Evolutionary conservation across 1,140 invertebrate species (phyloP).

Genomic region (Drosophila lacertosa): DNA sequence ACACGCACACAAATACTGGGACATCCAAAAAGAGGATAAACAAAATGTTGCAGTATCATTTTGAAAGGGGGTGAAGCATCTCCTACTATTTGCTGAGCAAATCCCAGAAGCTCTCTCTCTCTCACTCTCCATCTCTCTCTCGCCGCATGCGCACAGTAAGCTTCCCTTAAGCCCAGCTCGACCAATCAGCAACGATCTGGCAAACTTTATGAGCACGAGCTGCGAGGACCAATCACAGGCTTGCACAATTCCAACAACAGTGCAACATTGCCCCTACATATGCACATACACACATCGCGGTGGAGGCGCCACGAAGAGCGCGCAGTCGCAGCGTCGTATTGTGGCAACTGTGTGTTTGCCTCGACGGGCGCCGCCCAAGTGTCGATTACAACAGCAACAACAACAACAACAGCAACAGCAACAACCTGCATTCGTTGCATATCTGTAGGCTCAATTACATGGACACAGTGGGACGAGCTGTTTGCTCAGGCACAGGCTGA

Average conservation of each 20-base stretch:
- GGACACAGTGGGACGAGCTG: conserved; percentile 42
- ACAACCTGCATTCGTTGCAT: conserved; percentile 63
- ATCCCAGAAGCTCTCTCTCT: conserved; percentile 23
- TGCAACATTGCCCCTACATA: conserved; percentile 61
- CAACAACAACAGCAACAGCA: conserved; percentile 62
- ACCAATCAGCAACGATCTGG: conserved; percentile 57
- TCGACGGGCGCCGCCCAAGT: conserved; percentile 71
- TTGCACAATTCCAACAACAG: conserved; percentile 73
- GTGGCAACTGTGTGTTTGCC: conserved; percentile 66
- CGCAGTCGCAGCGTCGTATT: conserved; percentile 55
- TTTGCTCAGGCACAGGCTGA: conserved; percentile 31
- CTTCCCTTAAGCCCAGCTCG: conserved; percentile 56
- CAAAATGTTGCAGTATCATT: conserved; percentile 39
- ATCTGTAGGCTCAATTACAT: conserved; percentile 76
- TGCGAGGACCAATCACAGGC: conserved; percentile 47
- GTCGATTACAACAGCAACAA: conserved; percentile 74
- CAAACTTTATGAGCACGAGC: conserved; percentile 57
- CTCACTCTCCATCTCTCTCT: conserved; percentile 44
- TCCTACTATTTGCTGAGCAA: conserved; percentile 77
- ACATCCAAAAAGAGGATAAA: conserved; percentile 37
- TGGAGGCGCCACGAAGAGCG: conserved; percentile 33
- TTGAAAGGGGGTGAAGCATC: conserved; percentile 43
- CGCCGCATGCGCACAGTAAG: conserved; percentile 62
- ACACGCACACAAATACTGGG: conserved; percentile 16
- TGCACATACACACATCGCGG: conserved; percentile 49